Percentiles rank a stretch among this genome's conserved stretches.
Conservation (phyloP, 2,797 vertebrate species). For the Sternarchorhynchus goeldii region DNA sequence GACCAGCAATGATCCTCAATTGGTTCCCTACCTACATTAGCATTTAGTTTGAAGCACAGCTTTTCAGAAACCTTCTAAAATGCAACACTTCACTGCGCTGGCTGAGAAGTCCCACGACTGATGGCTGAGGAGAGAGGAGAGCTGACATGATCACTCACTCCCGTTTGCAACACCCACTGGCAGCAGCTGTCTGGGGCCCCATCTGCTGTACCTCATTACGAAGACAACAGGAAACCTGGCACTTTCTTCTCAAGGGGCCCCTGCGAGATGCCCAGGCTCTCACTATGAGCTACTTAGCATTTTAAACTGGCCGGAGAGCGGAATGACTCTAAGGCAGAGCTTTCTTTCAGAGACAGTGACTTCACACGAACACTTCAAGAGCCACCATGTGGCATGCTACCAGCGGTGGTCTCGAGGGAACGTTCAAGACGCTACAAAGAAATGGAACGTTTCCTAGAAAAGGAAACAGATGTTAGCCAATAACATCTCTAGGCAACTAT, state of each 20-base stretch:
- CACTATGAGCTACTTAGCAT: slow-evolving; percentile 6
- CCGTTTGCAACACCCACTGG: slow-evolving; percentile 58
- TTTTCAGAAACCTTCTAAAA: background rate
- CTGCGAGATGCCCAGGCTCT: slow-evolving; percentile 45
- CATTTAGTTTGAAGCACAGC: background rate
- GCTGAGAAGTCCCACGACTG: background rate
- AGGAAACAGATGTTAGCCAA: slow-evolving; percentile 27
- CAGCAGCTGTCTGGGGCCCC: slow-evolving; percentile 31
- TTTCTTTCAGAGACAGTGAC: background rate
- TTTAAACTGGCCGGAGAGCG: slow-evolving; percentile 14
- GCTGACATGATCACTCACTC: slow-evolving; percentile 23
- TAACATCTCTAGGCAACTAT: slow-evolving; percentile 1
- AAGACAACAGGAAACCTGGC: slow-evolving; percentile 55
- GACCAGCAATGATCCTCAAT: background rate
- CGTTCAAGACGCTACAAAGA: background rate
- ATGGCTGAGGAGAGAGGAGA: background rate
- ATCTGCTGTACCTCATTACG: slow-evolving; percentile 53
- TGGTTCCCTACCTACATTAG: background rate
- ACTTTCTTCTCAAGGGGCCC: slow-evolving; percentile 49
- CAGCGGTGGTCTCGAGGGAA: background rate
- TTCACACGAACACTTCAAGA: slow-evolving; percentile 15
- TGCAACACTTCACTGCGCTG: background rate
- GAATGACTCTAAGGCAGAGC: background rate
- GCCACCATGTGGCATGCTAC: background rate
- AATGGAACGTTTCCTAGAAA: background rate